Conservation (phyloP, 2,888 invertebrate genomes). For the Catonia carolina region DNA sequence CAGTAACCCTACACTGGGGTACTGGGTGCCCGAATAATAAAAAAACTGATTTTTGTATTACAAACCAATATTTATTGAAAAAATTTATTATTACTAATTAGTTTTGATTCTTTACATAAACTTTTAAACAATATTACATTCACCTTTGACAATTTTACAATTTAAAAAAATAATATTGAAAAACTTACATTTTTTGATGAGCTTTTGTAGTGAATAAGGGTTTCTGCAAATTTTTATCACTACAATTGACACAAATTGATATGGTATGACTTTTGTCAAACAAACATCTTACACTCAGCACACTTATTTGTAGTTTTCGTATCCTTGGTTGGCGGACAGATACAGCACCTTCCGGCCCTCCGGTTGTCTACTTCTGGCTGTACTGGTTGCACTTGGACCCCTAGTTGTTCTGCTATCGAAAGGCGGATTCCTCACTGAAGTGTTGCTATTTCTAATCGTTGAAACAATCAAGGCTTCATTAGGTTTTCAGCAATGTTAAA, state of each 20-base stretch:
- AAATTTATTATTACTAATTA: conserved; percentile 2
- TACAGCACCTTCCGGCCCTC: conserved; percentile 19
- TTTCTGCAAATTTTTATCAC: not conserved
- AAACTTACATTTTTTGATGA: conserved; percentile 8
- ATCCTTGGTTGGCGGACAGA: conserved; percentile 16
- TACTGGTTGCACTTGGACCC: conserved; percentile 11
- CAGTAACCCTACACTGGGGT: conserved; percentile 15
- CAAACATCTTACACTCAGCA: conserved; percentile 14
- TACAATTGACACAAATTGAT: conserved; percentile 7
- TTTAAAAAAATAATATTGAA: not conserved
- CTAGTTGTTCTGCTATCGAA: conserved; percentile 18
- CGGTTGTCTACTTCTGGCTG: conserved; percentile 15
- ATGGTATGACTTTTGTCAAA: conserved; percentile 4
- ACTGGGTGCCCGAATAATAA: conserved; percentile 17
- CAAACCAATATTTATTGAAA: too few species aligned
- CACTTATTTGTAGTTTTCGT: too few species aligned
- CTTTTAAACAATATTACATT: not conserved
- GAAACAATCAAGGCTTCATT: conserved; percentile 16
- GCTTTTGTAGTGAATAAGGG: not conserved
- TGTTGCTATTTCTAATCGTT: conserved; percentile 8
- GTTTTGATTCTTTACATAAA: not conserved
- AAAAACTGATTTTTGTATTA: conserved; percentile 3
- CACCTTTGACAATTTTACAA: not conserved
- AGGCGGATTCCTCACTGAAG: conserved; percentile 12
- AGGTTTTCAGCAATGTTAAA: too few species aligned